phyloP scores from a whole-genome alignment of 1,140 invertebrate species.

The Anastatus disparis region DNA sequence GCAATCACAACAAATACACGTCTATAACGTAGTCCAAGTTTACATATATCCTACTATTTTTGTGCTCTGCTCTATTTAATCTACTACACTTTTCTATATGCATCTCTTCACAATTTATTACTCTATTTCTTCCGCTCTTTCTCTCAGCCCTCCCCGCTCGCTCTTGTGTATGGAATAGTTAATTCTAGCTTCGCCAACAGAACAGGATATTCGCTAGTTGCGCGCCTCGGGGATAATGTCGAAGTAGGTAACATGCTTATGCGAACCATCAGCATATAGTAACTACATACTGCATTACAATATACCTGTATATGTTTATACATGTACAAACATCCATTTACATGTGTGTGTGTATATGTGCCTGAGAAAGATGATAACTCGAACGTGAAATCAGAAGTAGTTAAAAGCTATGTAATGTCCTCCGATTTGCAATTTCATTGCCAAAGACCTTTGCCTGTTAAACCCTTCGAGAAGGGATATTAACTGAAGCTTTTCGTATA shows the following conservation, averaged over 20 bases:
- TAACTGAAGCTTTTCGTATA: background rate
- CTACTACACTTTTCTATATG: too few species aligned
- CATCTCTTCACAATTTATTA: background rate
- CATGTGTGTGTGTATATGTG: background rate
- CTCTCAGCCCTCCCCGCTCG: background rate
- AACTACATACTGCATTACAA: background rate
- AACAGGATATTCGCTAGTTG: background rate
- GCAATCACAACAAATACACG: too few species aligned
- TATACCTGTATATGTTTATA: background rate
- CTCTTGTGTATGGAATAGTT: background rate
- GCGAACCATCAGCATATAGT: background rate
- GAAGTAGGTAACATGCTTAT: background rate
- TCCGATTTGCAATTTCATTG: conserved; percentile 12
- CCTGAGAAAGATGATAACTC: too few species aligned
- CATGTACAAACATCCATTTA: background rate
- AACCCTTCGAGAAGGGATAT: background rate
- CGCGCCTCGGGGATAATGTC: background rate
- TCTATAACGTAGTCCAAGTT: too few species aligned
- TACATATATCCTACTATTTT: background rate
- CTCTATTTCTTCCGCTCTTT: background rate
- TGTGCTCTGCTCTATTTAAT: too few species aligned
- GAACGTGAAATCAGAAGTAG: background rate
- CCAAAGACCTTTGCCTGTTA: background rate
- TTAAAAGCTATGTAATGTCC: background rate
- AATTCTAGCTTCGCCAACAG: background rate